phyloP scores from a whole-genome alignment of 2,113 vertebrate genomes.

The Cyphomyrus plagiostoma region DNA sequence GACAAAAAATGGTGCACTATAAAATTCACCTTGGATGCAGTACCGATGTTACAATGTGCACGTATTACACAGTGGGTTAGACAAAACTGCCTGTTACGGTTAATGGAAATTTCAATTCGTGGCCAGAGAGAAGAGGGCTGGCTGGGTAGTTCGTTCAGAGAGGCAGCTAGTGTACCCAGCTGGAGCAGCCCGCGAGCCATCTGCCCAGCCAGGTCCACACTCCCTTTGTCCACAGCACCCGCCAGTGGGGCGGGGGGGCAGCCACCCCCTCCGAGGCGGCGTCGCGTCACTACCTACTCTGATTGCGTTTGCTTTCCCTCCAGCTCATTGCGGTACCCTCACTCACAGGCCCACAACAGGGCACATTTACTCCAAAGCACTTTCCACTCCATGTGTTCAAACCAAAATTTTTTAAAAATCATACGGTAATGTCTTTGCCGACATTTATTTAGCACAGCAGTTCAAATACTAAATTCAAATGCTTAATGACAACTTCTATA shows the following conservation, averaged over 20 bases:
- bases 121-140: neutral
- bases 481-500: neutral
- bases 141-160: neutral
- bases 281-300: neutral
- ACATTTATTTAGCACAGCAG: neutral
- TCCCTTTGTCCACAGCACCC: neutral
- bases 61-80: neutral
- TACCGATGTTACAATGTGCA: neutral
- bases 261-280: neutral
- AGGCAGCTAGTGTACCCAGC: neutral
- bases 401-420: neutral
- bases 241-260: neutral
- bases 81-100: neutral
- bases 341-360: neutral
- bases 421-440: neutral
- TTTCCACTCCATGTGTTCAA: neutral
- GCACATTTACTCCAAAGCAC: neutral
- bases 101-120: neutral
- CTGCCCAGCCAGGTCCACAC: neutral
- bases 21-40: neutral
- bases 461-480: neutral
- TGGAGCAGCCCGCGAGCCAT: neutral
- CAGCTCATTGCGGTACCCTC: neutral
- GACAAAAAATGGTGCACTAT: neutral
- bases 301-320: neutral